phyloP scores from a whole-genome alignment of 2,888 invertebrate genomes.

The Schrankia costaestrigalis region DNA sequence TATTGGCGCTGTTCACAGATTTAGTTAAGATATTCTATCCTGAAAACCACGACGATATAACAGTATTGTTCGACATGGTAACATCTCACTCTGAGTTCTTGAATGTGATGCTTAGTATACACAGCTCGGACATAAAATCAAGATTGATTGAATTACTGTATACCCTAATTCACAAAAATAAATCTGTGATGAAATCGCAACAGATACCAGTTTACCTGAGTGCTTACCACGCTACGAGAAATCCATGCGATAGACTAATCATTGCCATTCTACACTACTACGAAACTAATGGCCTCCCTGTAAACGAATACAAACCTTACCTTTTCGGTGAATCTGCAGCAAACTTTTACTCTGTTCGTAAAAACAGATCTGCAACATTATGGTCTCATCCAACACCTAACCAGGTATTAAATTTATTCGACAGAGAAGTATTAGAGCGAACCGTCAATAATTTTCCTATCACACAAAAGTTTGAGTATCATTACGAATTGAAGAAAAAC shows the following conservation, averaged over 20 bases:
- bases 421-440: conserved; percentile 81
- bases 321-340: conserved; percentile 92
- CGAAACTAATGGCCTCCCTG: conserved; percentile 83
- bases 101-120: conserved; percentile 82
- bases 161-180: conserved; percentile 82
- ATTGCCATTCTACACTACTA: conserved; percentile 84
- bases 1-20: conserved; percentile 78
- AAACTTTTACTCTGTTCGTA: conserved; percentile 86
- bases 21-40: conserved; percentile 80
- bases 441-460: conserved; percentile 88
- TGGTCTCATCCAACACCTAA: conserved; percentile 87
- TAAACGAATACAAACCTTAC: conserved; percentile 87
- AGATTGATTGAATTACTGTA: conserved; percentile 84
- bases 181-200: conserved; percentile 82
- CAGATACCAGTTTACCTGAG: conserved; percentile 89
- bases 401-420: conserved; percentile 86
- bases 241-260: conserved; percentile 85
- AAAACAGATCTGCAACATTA: conserved; percentile 75
- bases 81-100: conserved; percentile 89
- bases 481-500: conserved; percentile 51
- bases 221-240: conserved; percentile 88
- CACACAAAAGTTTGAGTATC: conserved; percentile 77
- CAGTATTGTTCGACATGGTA: conserved; percentile 86
- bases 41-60: conserved; percentile 66
- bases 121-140: conserved; percentile 75